These are phyloP conservation scores for Anticlea derivata DNA, from an alignment of 2,888 invertebrate genomes.

Conservation along the genomic window DNA sequence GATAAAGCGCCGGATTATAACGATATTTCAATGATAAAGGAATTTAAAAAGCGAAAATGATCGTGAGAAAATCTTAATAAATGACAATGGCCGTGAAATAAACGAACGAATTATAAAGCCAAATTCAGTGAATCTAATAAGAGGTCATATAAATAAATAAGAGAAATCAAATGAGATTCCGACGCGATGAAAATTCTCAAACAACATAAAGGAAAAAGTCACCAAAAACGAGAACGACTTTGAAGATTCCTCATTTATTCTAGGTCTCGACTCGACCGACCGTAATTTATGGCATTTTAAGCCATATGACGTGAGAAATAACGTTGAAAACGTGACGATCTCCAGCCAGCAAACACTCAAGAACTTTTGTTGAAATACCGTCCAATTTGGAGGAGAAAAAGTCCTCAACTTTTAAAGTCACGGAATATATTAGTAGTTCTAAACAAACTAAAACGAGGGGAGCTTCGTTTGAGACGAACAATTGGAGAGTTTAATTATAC, in stretches of 20 bases:
- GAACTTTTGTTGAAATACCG: conserved; percentile 35
- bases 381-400: conserved; percentile 39
- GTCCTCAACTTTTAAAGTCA: conserved; percentile 31
- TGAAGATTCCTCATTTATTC: conserved; percentile 40
- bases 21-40: conserved; percentile 21
- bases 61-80: conserved; percentile 16
- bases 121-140: conserved; percentile 14
- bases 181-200: conserved; percentile 34
- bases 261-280: conserved; percentile 37
- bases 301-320: conserved; percentile 34
- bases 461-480: conserved; percentile 14
- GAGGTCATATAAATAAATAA: conserved; percentile 22
- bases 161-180: conserved; percentile 33
- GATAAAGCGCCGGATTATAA: conserved; percentile 9
- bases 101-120: conserved; percentile 5
- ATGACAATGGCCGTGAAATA: conserved; percentile 9
- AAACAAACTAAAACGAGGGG: conserved; percentile 35
- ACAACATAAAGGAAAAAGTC: conserved; percentile 33
- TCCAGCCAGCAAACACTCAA: conserved; percentile 34
- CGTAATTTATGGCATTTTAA: conserved; percentile 38
- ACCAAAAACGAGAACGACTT: conserved; percentile 38
- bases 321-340: conserved; percentile 34
- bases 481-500: conserved; percentile 34
- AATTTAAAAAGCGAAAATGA: conserved; percentile 8
- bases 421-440: conserved; percentile 39